Percentiles rank a stretch among this genome's conserved stretches.
phyloP scores from a whole-genome alignment of 2,888 invertebrate genomes.

The Dolichopus griseipennis region DNA sequence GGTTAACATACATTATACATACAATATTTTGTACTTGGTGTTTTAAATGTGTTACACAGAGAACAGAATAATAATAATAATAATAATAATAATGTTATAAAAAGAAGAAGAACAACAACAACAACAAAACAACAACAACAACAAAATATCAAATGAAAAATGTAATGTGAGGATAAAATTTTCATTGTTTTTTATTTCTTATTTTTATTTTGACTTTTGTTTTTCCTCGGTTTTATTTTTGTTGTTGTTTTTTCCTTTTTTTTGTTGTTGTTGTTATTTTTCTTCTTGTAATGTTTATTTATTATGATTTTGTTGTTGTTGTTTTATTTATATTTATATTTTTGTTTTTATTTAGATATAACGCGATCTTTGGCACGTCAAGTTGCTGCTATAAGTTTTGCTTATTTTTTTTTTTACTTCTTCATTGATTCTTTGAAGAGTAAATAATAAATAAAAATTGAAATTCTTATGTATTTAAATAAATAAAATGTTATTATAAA shows the following conservation, averaged over 20 bases:
- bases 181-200: too few relatives aligned
- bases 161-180: neutral
- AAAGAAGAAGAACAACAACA: too few relatives aligned
- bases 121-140: neutral
- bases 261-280: neutral
- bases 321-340: neutral
- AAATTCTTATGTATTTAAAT: too few relatives aligned
- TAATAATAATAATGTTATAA: too few relatives aligned
- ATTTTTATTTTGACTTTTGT: too few relatives aligned
- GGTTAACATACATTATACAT: too few relatives aligned
- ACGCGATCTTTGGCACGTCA: constrained; percentile 7
- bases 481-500: neutral
- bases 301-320: neutral
- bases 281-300: neutral
- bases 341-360: neutral
- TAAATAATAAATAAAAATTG: too few relatives aligned
- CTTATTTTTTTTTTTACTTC: neutral
- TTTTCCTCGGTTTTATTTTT: too few relatives aligned
- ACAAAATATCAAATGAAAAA: too few relatives aligned
- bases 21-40: too few relatives aligned
- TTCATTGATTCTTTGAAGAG: neutral
- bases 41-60: too few relatives aligned
- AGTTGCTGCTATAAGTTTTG: neutral
- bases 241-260: neutral
- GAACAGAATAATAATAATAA: too few relatives aligned